Evolutionary conservation across 2,888 invertebrate genomes (phyloP).

Genomic region (Coleophora deauratella): DNA sequence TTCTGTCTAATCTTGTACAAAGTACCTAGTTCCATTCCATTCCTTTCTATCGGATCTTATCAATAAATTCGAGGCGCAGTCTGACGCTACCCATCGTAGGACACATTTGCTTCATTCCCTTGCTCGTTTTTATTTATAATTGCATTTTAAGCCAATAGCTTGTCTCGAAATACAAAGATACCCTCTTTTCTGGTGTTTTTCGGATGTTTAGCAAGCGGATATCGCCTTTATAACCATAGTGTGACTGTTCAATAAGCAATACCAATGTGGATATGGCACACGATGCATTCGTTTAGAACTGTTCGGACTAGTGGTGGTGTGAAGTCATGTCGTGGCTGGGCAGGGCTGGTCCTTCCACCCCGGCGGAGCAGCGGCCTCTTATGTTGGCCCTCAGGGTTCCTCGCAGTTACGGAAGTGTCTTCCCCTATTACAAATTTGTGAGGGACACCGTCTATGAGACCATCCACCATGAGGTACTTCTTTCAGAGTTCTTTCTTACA

Average conservation of each 20-base stretch:
- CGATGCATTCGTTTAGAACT: constrained; percentile 34
- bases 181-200: not conserved
- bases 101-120: constrained; percentile 1
- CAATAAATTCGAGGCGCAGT: constrained; percentile 34
- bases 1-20: no score
- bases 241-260: no score
- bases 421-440: constrained; percentile 77
- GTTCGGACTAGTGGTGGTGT: constrained; percentile 35
- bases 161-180: not conserved
- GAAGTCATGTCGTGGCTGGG: constrained; percentile 36
- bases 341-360: constrained; percentile 35
- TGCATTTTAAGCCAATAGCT: not conserved
- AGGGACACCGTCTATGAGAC: constrained; percentile 58
- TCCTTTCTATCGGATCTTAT: constrained; percentile 48
- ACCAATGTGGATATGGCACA: constrained; percentile 47
- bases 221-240: no score
- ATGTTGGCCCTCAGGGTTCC: constrained; percentile 56
- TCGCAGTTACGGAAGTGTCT: constrained; percentile 75
- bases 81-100: constrained; percentile 17
- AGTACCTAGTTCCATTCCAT: constrained; percentile 32
- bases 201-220: not conserved
- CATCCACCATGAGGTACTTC: constrained; percentile 43
- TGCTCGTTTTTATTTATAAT: no score
- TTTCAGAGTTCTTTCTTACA: not conserved
- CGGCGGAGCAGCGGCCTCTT: constrained; percentile 53